Conservation (phyloP, 2,113 vertebrate species). For the Dipodomys spectabilis region DNA sequence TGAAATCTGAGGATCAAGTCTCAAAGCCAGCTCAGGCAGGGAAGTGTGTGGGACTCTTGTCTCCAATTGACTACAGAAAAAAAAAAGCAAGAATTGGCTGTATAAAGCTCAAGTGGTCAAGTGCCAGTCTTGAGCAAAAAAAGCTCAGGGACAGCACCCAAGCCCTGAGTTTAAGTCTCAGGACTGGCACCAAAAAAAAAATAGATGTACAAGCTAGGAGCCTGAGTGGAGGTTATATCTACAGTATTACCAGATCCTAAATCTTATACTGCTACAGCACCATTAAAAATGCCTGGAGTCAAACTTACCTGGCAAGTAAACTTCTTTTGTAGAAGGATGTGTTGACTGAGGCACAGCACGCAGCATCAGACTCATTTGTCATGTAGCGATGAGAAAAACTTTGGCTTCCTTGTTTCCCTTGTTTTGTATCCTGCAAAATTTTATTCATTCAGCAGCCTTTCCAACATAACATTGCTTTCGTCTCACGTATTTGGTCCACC, state of each 20-base stretch:
- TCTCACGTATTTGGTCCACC: constrained; percentile 8
- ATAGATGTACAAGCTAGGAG: not conserved
- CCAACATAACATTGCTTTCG: constrained; percentile 37
- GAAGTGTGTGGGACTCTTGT: not conserved
- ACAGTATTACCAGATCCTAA: not conserved
- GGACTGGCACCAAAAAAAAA: no score
- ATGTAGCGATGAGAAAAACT: not conserved
- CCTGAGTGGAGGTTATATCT: not conserved
- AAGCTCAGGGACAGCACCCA: no score
- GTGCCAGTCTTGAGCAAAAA: no score
- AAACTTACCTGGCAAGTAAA: not conserved
- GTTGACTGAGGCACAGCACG: not conserved
- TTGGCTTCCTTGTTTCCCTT: constrained; percentile 13
- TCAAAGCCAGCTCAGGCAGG: not conserved
- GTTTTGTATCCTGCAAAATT: constrained; percentile 48
- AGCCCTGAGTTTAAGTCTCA: no score
- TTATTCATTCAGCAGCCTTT: constrained; percentile 29
- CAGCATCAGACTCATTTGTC: constrained; percentile 1
- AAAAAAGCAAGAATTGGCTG: no score
- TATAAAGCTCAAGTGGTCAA: no score
- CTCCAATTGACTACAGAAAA: no score
- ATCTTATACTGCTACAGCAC: not conserved
- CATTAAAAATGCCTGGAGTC: not conserved
- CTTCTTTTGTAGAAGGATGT: not conserved
- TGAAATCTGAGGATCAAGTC: no score